Percentiles rank a stretch among this genome's conserved stretches.
phyloP scores from a whole-genome alignment of 2,797 vertebrate genomes.

The Falco peregrinus region DNA sequence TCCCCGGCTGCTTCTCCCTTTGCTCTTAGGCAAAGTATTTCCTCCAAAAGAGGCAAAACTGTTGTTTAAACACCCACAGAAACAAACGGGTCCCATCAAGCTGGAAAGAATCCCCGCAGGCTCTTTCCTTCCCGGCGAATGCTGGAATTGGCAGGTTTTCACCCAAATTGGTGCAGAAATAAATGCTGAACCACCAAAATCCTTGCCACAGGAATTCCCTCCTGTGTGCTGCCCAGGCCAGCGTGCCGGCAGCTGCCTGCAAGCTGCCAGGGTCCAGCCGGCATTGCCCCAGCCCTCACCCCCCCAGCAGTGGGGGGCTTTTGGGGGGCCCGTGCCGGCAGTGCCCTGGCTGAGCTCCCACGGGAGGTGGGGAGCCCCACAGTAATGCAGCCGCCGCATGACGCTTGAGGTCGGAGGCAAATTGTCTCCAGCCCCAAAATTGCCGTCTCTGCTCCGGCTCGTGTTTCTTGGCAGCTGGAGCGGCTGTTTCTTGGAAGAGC shows the following conservation, averaged over 20 bases:
- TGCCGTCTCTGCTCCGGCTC: constrained; percentile 27
- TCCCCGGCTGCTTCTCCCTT: background rate
- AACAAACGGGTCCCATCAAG: background rate
- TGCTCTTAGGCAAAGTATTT: background rate
- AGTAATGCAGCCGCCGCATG: background rate
- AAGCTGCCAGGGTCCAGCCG: background rate
- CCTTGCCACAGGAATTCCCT: constrained; percentile 35
- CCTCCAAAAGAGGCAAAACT: constrained; percentile 6
- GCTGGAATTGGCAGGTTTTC: background rate
- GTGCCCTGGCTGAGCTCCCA: background rate
- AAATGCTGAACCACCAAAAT: background rate
- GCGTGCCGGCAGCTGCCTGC: background rate
- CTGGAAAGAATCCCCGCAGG: constrained; percentile 15
- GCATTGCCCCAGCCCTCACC: background rate
- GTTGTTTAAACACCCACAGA: background rate
- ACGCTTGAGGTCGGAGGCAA: background rate
- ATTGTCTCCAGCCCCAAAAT: background rate
- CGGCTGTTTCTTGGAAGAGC: constrained; percentile 37
- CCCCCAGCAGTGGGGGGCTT: background rate
- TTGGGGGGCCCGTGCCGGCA: fast-evolving
- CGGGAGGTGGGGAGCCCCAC: background rate
- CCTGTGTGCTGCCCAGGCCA: background rate
- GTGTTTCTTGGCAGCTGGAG: constrained; percentile 18
- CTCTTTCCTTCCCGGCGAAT: background rate
- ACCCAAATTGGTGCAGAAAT: background rate